Evolutionary conservation across 2,113 vertebrate genomes (phyloP).

Genomic region (Sardina pilchardus): DNA sequence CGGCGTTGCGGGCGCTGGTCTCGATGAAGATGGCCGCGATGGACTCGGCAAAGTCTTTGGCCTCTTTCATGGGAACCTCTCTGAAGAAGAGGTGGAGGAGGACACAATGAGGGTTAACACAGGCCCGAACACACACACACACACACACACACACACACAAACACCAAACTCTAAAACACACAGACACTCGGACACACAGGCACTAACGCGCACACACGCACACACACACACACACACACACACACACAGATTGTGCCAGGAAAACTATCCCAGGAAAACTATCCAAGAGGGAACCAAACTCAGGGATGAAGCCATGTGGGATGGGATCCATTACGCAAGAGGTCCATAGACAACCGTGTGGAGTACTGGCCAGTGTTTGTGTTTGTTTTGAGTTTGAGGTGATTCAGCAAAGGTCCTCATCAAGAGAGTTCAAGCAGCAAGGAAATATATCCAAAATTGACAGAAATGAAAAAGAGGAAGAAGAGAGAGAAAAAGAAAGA

Average conservation of each 20-base stretch:
- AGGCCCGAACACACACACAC: not conserved
- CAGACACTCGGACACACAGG: not conserved
- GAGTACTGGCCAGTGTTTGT: not conserved
- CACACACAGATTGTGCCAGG: not conserved
- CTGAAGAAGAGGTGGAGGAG: constrained; percentile 66
- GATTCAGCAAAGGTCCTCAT: not conserved
- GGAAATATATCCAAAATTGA: not conserved
- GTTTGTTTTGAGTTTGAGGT: not conserved
- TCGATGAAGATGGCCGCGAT: constrained; percentile 96
- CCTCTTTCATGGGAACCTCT: constrained; percentile 94
- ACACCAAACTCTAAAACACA: not conserved
- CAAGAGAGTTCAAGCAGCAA: not conserved
- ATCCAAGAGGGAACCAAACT: not conserved
- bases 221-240: not conserved
- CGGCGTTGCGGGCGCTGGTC: constrained; percentile 94
- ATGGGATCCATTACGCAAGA: not conserved
- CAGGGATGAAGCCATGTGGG: not conserved
- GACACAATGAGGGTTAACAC: not conserved
- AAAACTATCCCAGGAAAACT: not conserved
- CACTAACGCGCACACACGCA: not conserved
- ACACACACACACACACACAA: not conserved
- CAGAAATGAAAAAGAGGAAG: no score
- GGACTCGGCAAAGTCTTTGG: constrained; percentile 94
- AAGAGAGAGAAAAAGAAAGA: not conserved
- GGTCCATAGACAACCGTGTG: not conserved